A percentile compares a stretch with the other conserved stretches of the same genome.
phyloP scores from a whole-genome alignment of 2,888 invertebrate species.

The Drosophila putrida region DNA sequence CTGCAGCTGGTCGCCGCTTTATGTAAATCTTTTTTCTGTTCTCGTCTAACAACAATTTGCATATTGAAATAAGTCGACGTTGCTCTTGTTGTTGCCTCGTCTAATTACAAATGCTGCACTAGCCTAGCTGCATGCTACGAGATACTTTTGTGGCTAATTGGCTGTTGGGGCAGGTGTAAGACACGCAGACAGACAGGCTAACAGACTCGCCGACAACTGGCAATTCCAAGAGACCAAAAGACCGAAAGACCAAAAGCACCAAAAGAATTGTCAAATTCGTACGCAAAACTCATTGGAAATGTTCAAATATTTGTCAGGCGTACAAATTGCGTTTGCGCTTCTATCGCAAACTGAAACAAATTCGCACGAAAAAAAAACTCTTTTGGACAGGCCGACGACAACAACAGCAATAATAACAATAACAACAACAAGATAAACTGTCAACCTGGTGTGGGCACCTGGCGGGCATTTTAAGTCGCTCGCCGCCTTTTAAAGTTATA shows the following conservation, averaged over 20 bases:
- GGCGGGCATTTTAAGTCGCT: conserved; percentile 70
- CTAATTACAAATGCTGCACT: conserved; percentile 62
- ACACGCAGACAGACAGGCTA: conserved; percentile 36
- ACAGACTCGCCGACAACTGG: conserved; percentile 16
- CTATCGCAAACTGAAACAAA: conserved; percentile 52
- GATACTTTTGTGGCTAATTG: conserved; percentile 65
- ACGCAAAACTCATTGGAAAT: conserved; percentile 64
- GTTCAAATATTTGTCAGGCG: conserved; percentile 70
- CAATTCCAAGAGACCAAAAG: conserved; percentile 9
- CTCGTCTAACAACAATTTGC: conserved; percentile 66
- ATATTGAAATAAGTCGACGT: conserved; percentile 63
- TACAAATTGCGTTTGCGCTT: conserved; percentile 76
- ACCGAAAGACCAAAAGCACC: conserved; percentile 41
- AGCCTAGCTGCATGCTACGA: conserved; percentile 52
- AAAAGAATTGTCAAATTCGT: conserved; percentile 56
- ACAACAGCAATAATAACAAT: conserved; percentile 9
- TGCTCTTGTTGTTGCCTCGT: conserved; percentile 41
- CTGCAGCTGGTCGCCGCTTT: conserved; percentile 54
- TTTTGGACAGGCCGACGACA: conserved; percentile 37
- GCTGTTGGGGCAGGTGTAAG: conserved; percentile 65
- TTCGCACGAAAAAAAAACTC: conserved; percentile 49
- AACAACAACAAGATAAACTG: conserved; percentile 12
- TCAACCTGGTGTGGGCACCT: conserved; percentile 64
- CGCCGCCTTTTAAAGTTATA: conserved; percentile 49
- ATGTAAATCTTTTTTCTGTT: conserved; percentile 46